These are phyloP conservation scores for Anguilla obscura DNA, from an alignment of 2,797 vertebrate genomes.

Conservation along the genomic window DNA sequence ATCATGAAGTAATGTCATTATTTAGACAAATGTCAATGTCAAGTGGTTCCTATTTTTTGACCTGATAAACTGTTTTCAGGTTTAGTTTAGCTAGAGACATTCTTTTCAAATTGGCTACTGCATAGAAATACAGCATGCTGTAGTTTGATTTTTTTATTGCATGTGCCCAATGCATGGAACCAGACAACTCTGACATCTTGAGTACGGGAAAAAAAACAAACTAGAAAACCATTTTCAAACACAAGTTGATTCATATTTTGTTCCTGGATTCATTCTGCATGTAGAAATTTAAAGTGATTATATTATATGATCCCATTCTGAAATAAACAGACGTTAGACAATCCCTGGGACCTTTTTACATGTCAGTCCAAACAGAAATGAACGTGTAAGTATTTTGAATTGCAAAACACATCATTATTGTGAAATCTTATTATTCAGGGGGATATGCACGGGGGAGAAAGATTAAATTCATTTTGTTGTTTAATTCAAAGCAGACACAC, in stretches of 20 bases:
- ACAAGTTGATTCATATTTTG: neutral
- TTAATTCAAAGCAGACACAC: slow-evolving; percentile 50
- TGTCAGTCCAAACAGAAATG: slow-evolving; percentile 27
- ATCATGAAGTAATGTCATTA: neutral
- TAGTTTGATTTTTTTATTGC: too few relatives aligned
- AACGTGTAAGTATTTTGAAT: slow-evolving; percentile 59
- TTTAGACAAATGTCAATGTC: neutral
- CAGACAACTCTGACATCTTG: neutral
- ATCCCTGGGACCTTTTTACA: slow-evolving; percentile 21
- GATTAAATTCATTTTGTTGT: slow-evolving; percentile 57
- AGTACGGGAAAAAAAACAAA: neutral
- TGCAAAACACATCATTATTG: slow-evolving; percentile 69
- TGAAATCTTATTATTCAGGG: slow-evolving; percentile 59
- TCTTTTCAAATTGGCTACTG: too few relatives aligned
- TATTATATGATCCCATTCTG: neutral
- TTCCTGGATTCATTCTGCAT: neutral
- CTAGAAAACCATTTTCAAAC: neutral
- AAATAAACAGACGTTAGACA: neutral
- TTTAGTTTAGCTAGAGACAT: too few relatives aligned
- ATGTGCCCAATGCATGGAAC: too few relatives aligned
- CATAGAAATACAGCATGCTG: too few relatives aligned
- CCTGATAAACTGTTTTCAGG: too few relatives aligned
- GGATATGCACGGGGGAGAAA: slow-evolving; percentile 49
- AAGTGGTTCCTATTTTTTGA: too few relatives aligned
- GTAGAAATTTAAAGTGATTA: neutral